phyloP scores from a whole-genome alignment of 1,140 invertebrate species.

The Ceratosolen solmsi region DNA sequence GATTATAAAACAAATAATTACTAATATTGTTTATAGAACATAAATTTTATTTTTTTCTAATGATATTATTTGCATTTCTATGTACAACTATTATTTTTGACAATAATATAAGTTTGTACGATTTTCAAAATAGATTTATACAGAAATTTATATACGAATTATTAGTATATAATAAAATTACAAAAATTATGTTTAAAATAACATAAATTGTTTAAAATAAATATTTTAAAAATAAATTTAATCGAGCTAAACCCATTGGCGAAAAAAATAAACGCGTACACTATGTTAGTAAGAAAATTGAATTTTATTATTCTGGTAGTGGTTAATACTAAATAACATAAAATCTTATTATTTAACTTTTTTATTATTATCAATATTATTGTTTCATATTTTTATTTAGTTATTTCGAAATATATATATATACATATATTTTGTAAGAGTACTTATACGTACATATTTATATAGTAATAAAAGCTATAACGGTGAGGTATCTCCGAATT shows the following conservation, averaged over 20 bases:
- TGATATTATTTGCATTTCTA: too few species aligned
- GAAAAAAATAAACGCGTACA: conserved; percentile 24
- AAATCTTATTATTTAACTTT: conserved; percentile 67
- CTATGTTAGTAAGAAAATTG: conserved; percentile 68
- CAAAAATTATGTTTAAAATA: too few species aligned
- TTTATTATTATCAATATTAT: conserved; percentile 66
- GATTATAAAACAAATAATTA: too few species aligned
- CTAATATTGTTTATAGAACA: too few species aligned
- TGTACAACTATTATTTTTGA: too few species aligned
- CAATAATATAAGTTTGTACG: too few species aligned
- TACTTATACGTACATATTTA: not conserved
- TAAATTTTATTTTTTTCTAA: too few species aligned
- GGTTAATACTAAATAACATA: conserved; percentile 73
- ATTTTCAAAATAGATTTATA: too few species aligned
- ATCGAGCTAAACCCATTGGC: not conserved
- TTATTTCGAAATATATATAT: conserved; percentile 39
- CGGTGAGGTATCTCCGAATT: conserved; percentile 64
- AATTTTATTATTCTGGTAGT: conserved; percentile 69
- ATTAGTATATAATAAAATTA: too few species aligned
- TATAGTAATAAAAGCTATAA: conserved; percentile 67
- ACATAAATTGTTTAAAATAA: too few species aligned
- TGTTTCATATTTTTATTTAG: conserved; percentile 58
- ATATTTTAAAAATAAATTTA: conserved; percentile 14
- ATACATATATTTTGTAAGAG: not conserved
- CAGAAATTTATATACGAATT: too few species aligned